These are phyloP conservation scores for Mola mola DNA, from an alignment of 2,113 vertebrate genomes.

Conservation along the genomic window DNA sequence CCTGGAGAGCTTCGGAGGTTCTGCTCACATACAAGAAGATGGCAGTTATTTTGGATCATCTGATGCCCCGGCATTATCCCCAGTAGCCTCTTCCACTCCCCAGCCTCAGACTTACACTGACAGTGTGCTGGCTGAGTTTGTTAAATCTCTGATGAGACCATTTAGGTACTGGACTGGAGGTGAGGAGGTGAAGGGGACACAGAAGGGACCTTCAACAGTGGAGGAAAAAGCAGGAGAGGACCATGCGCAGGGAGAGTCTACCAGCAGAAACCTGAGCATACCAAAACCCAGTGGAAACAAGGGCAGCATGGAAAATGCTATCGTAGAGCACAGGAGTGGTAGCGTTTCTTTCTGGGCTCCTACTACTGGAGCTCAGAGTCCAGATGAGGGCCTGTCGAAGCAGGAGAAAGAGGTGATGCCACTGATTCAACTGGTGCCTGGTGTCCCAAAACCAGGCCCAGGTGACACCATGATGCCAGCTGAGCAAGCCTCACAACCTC, in stretches of 20 bases:
- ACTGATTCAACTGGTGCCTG: slow-evolving; percentile 51
- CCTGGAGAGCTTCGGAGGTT: slow-evolving; percentile 66
- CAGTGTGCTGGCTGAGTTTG: slow-evolving; percentile 75
- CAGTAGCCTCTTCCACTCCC: slow-evolving; percentile 50
- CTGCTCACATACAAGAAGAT: slow-evolving; percentile 71
- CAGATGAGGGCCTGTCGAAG: slow-evolving; percentile 74
- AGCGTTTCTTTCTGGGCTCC: slow-evolving; percentile 45
- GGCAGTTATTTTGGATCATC: slow-evolving; percentile 32
- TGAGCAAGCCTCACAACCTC: slow-evolving; percentile 29
- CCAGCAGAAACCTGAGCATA: slow-evolving; percentile 50
- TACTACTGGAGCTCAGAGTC: slow-evolving; percentile 10
- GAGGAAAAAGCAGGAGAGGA: slow-evolving; percentile 41
- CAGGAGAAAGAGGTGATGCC: slow-evolving; percentile 76
- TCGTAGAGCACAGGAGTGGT: slow-evolving; percentile 61
- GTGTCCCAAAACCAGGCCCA: slow-evolving; percentile 38
- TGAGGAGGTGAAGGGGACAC: slow-evolving; percentile 19
- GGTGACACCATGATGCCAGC: slow-evolving; percentile 16
- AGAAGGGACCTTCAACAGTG: slow-evolving; percentile 9
- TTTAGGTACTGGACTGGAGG: slow-evolving; percentile 71
- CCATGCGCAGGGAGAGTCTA: slow-evolving; percentile 35
- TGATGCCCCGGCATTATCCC: slow-evolving; percentile 32
- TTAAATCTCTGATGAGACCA: slow-evolving; percentile 79
- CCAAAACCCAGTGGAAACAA: slow-evolving; percentile 59
- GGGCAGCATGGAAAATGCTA: slow-evolving; percentile 71
- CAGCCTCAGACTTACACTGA: slow-evolving; percentile 69